phyloP scores from a whole-genome alignment of 2,113 vertebrate genomes.

The Otus sunia region DNA sequence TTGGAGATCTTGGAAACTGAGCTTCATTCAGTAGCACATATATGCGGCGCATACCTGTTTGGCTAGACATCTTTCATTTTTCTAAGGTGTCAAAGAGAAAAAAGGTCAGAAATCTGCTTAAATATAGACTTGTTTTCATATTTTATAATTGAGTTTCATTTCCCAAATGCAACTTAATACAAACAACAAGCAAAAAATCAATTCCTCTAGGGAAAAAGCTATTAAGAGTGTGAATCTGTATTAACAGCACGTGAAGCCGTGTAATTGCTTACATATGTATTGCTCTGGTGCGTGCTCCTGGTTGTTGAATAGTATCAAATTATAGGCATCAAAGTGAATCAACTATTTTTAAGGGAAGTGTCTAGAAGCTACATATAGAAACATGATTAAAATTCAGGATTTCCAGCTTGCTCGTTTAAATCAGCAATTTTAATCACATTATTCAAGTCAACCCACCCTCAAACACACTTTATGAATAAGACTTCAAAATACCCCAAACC shows the following conservation, averaged over 20 bases:
- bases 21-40: not conserved
- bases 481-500: not conserved
- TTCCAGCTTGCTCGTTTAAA: not conserved
- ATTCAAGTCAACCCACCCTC: not conserved
- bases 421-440: slow-evolving; percentile 35
- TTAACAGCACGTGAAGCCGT: not conserved
- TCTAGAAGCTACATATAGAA: not conserved
- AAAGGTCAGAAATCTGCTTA: not conserved
- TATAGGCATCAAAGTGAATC: slow-evolving; percentile 4
- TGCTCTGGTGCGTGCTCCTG: not conserved
- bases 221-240: not conserved
- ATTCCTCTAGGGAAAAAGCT: slow-evolving; percentile 11
- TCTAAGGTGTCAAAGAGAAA: not conserved
- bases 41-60: not conserved
- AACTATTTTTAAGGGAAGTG: slow-evolving; percentile 13
- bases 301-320: slow-evolving; percentile 24
- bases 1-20: not conserved
- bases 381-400: slow-evolving; percentile 13
- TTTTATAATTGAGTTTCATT: slow-evolving; percentile 28
- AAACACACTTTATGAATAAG: not conserved
- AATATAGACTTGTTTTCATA: not conserved
- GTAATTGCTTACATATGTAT: slow-evolving; percentile 21
- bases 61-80: not conserved
- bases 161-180: not conserved
- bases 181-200: slow-evolving; percentile 39